These are phyloP conservation scores for Austrolebias charrua DNA, from an alignment of 2,797 vertebrate species.

Conservation along the genomic window DNA sequence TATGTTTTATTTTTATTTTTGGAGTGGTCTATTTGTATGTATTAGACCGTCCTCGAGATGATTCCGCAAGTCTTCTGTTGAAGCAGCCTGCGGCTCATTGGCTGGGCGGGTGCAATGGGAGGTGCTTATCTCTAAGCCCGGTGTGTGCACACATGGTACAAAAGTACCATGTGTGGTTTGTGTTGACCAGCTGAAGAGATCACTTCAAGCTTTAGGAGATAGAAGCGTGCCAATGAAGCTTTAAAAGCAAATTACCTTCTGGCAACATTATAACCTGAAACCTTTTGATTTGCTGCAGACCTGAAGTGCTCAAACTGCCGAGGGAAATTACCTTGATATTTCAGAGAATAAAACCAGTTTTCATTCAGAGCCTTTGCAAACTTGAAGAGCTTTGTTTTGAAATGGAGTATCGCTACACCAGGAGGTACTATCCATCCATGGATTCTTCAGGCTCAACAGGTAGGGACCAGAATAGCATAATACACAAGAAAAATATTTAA, in stretches of 20 bases:
- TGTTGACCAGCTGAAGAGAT: conserved; percentile 22
- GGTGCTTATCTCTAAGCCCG: conserved; percentile 34
- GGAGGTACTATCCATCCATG: conserved; percentile 33
- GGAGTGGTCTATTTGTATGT: neutral
- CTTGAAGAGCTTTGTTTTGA: conserved; percentile 25
- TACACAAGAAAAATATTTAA: neutral
- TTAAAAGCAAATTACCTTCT: conserved; percentile 14
- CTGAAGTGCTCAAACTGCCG: neutral
- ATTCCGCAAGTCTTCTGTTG: conserved; percentile 34
- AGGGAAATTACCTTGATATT: conserved; percentile 20
- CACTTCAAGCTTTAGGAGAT: conserved; percentile 6
- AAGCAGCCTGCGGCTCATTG: conserved; percentile 30
- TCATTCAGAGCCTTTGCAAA: conserved; percentile 9
- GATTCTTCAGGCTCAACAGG: conserved; percentile 44
- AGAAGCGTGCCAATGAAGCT: conserved; percentile 5
- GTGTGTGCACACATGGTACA: conserved; percentile 17
- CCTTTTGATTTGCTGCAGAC: conserved; percentile 14
- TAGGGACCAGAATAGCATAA: conserved; percentile 32
- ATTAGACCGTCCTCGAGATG: conserved; percentile 1
- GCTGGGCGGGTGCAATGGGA: conserved; percentile 36
- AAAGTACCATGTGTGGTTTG: conserved; percentile 17
- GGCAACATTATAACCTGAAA: neutral
- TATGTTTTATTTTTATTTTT: conserved; percentile 1
- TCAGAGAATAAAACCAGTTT: conserved; percentile 6
- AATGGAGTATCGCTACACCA: conserved; percentile 59